A percentile compares a stretch with the other conserved stretches of the same genome.
phyloP scores from a whole-genome alignment of 2,113 vertebrate genomes.

The Peromyscus leucopus region DNA sequence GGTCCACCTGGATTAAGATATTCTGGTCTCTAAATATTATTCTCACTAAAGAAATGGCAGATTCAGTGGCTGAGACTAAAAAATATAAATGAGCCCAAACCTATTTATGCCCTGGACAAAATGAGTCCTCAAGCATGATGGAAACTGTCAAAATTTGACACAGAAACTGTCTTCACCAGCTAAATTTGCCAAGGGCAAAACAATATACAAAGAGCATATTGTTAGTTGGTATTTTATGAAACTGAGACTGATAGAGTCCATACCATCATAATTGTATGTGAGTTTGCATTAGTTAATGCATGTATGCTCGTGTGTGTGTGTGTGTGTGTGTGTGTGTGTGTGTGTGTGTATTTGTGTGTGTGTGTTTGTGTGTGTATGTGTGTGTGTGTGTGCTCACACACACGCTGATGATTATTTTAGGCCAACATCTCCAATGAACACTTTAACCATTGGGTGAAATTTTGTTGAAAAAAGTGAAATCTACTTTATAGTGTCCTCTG shows the following conservation, averaged over 20 bases:
- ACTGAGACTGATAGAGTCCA: background rate
- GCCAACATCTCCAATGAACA: background rate
- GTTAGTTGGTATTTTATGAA: background rate
- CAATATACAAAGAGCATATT: background rate
- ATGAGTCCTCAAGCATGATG: background rate
- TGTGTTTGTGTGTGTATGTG: background rate
- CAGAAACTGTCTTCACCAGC: background rate
- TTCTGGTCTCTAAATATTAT: background rate
- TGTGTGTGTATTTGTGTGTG: background rate
- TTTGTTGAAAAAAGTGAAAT: background rate
- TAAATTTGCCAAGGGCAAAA: background rate
- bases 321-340: background rate
- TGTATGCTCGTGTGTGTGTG: background rate
- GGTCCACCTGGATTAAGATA: background rate
- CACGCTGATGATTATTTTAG: background rate
- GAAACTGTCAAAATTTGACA: background rate
- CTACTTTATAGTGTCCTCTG: background rate
- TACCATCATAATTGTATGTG: background rate
- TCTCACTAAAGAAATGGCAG: background rate
- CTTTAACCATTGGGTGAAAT: background rate
- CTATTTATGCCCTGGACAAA: background rate
- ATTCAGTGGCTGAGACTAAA: background rate
- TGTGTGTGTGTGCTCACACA: accelerated
- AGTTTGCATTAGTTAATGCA: background rate
- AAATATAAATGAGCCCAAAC: background rate